Evolutionary conservation across 2,113 vertebrate genomes (phyloP).

Genomic region (Thymallus thymallus): DNA sequence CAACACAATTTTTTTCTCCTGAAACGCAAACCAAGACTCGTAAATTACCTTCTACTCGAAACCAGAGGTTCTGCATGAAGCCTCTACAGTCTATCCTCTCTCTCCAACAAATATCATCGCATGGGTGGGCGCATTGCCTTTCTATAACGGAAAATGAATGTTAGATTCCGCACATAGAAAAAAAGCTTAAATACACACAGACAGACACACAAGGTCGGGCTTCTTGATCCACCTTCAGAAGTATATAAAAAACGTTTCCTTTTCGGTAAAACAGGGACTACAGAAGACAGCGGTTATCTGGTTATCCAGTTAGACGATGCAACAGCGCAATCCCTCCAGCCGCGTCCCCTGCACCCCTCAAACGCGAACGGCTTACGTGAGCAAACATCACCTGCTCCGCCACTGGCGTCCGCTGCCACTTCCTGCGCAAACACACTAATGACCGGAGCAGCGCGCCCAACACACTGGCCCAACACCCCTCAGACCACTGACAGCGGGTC

Average conservation of each 20-base stretch:
- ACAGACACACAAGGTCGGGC: conserved; percentile 48
- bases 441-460: conserved; percentile 44
- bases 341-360: conserved; percentile 68
- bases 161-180: conserved; percentile 51
- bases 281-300: conserved; percentile 62
- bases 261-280: conserved; percentile 25
- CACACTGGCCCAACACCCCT: conserved; percentile 16
- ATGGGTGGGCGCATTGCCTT: conserved; percentile 71
- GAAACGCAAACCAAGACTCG: conserved; percentile 74
- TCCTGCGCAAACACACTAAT: conserved; percentile 72
- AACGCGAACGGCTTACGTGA: conserved; percentile 67
- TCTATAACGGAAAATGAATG: conserved; percentile 51
- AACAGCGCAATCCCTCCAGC: conserved; percentile 74
- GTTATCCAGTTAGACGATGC: conserved; percentile 72
- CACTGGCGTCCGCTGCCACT: conserved; percentile 67
- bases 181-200: conserved; percentile 44
- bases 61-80: conserved; percentile 59
- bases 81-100: conserved; percentile 41
- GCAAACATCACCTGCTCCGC: conserved; percentile 73
- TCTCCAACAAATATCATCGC: conserved; percentile 72
- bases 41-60: conserved; percentile 73
- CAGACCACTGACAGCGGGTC: conserved; percentile 40
- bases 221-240: conserved; percentile 44
- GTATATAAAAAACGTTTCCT: conserved; percentile 34
- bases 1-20: conserved; percentile 61